Percentiles rank a stretch among this genome's conserved stretches.
Conservation (phyloP, 2,888 invertebrate genomes). For the Dryococelus australis region DNA sequence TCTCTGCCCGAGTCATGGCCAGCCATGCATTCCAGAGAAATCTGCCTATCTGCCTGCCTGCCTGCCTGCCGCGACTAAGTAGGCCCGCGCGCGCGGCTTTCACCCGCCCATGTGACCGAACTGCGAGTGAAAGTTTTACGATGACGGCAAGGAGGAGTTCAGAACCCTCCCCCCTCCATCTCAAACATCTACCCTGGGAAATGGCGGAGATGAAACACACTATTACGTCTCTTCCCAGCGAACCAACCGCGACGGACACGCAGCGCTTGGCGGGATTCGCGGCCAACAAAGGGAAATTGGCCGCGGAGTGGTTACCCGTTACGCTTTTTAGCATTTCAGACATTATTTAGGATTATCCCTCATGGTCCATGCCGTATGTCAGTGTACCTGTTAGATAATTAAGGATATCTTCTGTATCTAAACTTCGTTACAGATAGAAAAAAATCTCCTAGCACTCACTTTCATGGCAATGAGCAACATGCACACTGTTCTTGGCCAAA, state of each 20-base stretch:
- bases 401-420: too few relatives aligned
- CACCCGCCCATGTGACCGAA: neutral
- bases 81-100: neutral
- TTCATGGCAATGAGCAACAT: too few relatives aligned
- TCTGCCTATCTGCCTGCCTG: neutral
- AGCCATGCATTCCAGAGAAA: conserved; percentile 4
- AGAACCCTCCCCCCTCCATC: neutral
- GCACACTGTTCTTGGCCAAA: too few relatives aligned
- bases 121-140: conserved; percentile 8
- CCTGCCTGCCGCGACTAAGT: neutral
- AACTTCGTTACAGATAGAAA: too few relatives aligned
- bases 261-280: neutral
- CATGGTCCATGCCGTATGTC: too few relatives aligned
- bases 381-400: too few relatives aligned
- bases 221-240: too few relatives aligned
- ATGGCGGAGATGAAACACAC: neutral
- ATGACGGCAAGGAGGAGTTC: neutral
- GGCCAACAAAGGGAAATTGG: neutral
- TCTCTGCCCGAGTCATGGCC: neutral
- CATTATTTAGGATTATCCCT: too few relatives aligned
- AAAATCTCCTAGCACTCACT: too few relatives aligned
- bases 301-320: too few relatives aligned
- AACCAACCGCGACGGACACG: neutral
- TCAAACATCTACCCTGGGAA: neutral
- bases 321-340: too few relatives aligned